Evolutionary conservation across 2,888 invertebrate species (phyloP).

Genomic region (Litoditis marina): DNA sequence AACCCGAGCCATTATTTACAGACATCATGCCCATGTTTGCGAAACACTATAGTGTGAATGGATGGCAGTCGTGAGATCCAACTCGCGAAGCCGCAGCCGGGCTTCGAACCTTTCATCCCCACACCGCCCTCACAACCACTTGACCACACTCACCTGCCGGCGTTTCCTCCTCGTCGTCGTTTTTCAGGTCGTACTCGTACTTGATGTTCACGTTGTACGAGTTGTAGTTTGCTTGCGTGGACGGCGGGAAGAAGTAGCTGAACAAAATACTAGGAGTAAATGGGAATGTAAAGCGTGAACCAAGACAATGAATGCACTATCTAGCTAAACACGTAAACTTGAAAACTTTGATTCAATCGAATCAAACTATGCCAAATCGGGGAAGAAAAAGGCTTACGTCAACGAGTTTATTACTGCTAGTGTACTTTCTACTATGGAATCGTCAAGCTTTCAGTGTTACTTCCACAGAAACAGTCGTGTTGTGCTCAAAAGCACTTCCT

Average conservation of each 20-base stretch:
- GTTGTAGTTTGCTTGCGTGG: constrained; percentile 6
- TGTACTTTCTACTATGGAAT: neutral
- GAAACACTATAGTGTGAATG: constrained; percentile 20
- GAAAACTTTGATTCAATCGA: neutral
- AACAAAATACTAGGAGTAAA: too few relatives aligned
- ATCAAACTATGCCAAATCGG: too few relatives aligned
- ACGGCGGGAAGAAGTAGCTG: constrained; percentile 20
- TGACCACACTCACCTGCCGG: constrained; percentile 10
- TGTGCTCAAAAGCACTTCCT: too few relatives aligned
- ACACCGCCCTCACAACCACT: neutral
- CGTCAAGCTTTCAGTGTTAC: too few relatives aligned
- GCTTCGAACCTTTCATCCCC: too few relatives aligned
- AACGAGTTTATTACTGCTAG: neutral
- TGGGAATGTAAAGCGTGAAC: too few relatives aligned
- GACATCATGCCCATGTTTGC: constrained; percentile 17
- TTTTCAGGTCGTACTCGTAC: constrained; percentile 20
- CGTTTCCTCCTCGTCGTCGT: constrained; percentile 17
- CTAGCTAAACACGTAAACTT: too few relatives aligned
- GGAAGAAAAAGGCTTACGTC: too few relatives aligned
- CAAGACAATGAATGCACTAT: too few relatives aligned
- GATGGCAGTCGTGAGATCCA: constrained; percentile 9
- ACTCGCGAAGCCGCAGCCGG: too few relatives aligned
- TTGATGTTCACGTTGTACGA: constrained; percentile 13
- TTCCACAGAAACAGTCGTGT: too few relatives aligned
- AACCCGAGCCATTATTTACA: constrained; percentile 16